phyloP scores from a whole-genome alignment of 2,113 vertebrate genomes.

The Orientallactaga bullata region DNA sequence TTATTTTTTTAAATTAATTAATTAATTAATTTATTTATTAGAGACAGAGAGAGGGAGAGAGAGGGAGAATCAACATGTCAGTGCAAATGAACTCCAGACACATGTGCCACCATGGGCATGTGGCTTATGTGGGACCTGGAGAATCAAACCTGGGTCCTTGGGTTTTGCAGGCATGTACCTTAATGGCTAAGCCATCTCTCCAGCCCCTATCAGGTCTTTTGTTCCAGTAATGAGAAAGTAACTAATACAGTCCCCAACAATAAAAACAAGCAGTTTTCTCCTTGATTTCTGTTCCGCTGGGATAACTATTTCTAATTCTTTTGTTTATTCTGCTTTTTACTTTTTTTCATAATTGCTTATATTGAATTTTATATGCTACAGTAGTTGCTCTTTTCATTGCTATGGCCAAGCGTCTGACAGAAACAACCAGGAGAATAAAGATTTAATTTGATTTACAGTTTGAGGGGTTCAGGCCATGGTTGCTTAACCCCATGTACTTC shows the following conservation, averaged over 20 bases:
- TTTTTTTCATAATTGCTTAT: background rate
- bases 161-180: too few relatives aligned
- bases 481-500: background rate
- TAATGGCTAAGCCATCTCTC: too few relatives aligned
- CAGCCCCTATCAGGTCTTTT: too few relatives aligned
- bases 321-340: background rate
- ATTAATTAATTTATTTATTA: too few relatives aligned
- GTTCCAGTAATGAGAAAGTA: too few relatives aligned
- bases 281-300: background rate
- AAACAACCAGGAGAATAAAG: background rate
- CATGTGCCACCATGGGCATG: too few relatives aligned
- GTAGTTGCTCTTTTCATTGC: background rate
- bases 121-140: too few relatives aligned
- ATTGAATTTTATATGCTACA: background rate
- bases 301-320: background rate
- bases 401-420: background rate
- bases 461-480: background rate
- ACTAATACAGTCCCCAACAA: background rate
- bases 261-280: background rate
- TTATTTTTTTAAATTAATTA: too few relatives aligned
- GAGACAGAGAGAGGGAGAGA: too few relatives aligned
- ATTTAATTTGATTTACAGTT: background rate
- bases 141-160: too few relatives aligned
- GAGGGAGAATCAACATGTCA: too few relatives aligned
- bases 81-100: too few relatives aligned